Conservation (phyloP, 2,888 invertebrate genomes). For the Drosophila rellima region DNA sequence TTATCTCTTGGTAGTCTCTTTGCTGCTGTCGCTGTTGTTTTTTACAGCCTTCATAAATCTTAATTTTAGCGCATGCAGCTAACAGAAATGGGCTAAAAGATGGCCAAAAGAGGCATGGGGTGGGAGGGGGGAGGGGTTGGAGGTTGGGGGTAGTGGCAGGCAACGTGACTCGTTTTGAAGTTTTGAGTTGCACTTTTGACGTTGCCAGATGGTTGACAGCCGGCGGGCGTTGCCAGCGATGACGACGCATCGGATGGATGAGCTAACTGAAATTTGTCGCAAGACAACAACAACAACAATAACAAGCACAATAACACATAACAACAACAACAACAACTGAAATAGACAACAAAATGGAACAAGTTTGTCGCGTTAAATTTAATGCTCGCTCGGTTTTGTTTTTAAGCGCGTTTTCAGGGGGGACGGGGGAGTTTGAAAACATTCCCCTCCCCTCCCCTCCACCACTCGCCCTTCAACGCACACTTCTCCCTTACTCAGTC, state of each 20-base stretch:
- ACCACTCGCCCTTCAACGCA: not conserved
- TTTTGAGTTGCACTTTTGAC: conserved; percentile 81
- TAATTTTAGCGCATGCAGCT: conserved; percentile 79
- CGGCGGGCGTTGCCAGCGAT: conserved; percentile 39
- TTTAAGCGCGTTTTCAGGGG: conserved; percentile 54
- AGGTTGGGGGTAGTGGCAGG: conserved; percentile 6
- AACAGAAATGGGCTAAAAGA: conserved; percentile 59
- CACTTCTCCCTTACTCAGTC: not conserved
- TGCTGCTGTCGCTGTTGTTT: conserved; percentile 73
- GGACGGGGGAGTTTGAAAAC: conserved; percentile 9
- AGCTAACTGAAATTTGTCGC: conserved; percentile 82
- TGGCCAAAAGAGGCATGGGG: conserved; percentile 34
- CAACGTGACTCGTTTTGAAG: conserved; percentile 80
- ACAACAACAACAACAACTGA: conserved; percentile 41
- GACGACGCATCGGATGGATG: conserved; percentile 61
- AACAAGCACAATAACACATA: conserved; percentile 38
- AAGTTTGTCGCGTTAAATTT: conserved; percentile 80
- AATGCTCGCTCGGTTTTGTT: conserved; percentile 74
- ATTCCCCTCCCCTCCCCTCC: not conserved
- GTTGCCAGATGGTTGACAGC: conserved; percentile 68
- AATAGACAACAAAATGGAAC: conserved; percentile 62
- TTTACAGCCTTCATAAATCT: conserved; percentile 82
- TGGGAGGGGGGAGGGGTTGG: not conserved
- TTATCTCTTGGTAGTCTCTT: not conserved
- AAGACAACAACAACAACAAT: conserved; percentile 38